Evolutionary conservation across 2,888 invertebrate species (phyloP), one percentile per base, ranked within the genome.

Genomic region (Parelbella ahira): DNA sequence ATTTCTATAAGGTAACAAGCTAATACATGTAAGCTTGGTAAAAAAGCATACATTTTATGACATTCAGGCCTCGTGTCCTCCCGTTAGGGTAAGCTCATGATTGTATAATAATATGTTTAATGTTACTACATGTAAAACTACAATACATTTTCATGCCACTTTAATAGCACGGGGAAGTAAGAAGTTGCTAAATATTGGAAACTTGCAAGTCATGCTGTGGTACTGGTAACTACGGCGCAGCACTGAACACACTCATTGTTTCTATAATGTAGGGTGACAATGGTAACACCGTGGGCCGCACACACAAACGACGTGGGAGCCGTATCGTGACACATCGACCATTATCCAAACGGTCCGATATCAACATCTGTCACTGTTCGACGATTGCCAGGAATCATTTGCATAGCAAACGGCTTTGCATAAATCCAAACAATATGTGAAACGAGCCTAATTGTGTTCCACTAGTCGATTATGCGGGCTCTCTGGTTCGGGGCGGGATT

Each of bases 351-450:
- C 65, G 63, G 55, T 55, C 61, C 60, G 60, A 66, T 68, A 72
- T 70, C 68, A 69, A 65, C 77, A 74, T 72, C 68, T 71, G 75
- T 71, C 66, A 60, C 60, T 60, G 68, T 68, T 68, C 63, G 65
- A 63, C 66, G 60, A 67, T 72, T 66, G 59, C 48, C 44, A 48
- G 60, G 60, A 69, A 70, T 62, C 60, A 78, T 80, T 78, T 78
- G 69, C 73, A 78, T 77, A 51, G 57, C 58, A 58, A 67, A 67
- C 64, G 49, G 70, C 60, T 70, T 68, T 67, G 63, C 67, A 71
- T 73, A 70, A 74, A 74, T 69, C 58, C 56, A 44, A 52, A 27
- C 23, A 23, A 50, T 53, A 60, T 56, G 54, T 60, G 56, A 51
- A 56, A 64, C 51, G 51, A 51, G 54, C 55, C 63, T 59, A 68